Evolutionary conservation across 2,113 vertebrate species (phyloP).

Genomic region (Eretmochelys imbricata): DNA sequence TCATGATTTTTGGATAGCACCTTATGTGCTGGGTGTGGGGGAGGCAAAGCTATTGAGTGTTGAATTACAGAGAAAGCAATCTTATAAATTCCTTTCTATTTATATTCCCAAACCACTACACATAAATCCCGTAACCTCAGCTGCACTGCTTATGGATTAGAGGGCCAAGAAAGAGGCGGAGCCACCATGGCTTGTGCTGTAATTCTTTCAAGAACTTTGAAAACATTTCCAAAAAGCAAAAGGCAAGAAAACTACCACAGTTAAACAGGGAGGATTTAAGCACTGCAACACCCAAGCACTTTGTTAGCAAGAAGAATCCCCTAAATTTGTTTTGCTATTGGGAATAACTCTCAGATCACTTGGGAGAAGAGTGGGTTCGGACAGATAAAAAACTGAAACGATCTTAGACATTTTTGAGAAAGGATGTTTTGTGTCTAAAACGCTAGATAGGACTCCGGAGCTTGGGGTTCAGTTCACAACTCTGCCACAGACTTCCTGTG

Average conservation of each 20-base stretch:
- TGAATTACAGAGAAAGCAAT: slow-evolving; percentile 71
- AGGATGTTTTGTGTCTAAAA: slow-evolving; percentile 70
- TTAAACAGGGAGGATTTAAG: slow-evolving; percentile 26
- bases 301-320: slow-evolving; percentile 33
- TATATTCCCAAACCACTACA: slow-evolving; percentile 72
- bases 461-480: slow-evolving; percentile 66
- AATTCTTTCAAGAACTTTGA: slow-evolving; percentile 57
- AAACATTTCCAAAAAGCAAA: slow-evolving; percentile 28
- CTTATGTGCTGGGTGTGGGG: slow-evolving; percentile 53
- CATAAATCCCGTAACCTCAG: slow-evolving; percentile 70
- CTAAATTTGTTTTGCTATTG: slow-evolving; percentile 56
- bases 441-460: slow-evolving; percentile 72
- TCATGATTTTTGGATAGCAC: slow-evolving; percentile 40
- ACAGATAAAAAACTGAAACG: slow-evolving; percentile 58
- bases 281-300: neutral
- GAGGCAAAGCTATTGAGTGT: slow-evolving; percentile 69
- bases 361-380: slow-evolving; percentile 24
- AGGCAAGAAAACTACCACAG: slow-evolving; percentile 2
- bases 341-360: neutral
- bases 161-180: slow-evolving; percentile 65
- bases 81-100: slow-evolving; percentile 75
- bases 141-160: slow-evolving; percentile 52
- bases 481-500: slow-evolving; percentile 65
- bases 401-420: slow-evolving; percentile 64
- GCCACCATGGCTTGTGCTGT: neutral